Base-by-base conservation (phyloP, 2,113 vertebrate species). In the Meleagris gallopavo region DNA sequence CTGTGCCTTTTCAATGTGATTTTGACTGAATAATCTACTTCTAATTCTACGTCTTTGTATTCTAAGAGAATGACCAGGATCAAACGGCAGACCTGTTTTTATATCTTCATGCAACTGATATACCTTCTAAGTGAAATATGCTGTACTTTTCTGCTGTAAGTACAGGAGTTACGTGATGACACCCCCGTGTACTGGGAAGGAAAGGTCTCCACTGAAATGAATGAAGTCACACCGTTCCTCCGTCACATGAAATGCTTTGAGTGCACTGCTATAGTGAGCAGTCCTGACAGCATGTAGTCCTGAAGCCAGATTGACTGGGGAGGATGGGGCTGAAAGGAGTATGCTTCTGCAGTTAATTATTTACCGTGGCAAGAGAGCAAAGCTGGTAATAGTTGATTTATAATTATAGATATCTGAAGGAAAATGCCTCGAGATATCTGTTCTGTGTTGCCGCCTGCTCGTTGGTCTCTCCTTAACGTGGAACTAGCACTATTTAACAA, bases 311-410 rank as follows among this genome's bases (percentile, higher is more conserved):
- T 92, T 90, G 88, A 90, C 15, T 57, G 61, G 69, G 69, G 76
- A 91, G 73, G 20, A 83, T 75, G 82, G 36, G 69, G 61, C 87
- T 72, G 46, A 85, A 72, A 83, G 38, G 71, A 93, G 55, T 93
- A 45, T 72, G 90, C 76, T 83, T 83, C 65, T 46, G 34, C 91
- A 86, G 93, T 91, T 95, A 93, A 90, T 97, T 89, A 95, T 95
- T 94, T 94, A 86, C 92, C 71, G 57, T 55, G 60, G 76, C 30
- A 79, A 88, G 79, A 88, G 52, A 86, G 66, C 40, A 58, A 70
- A 78, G 45, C 80, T 73, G 83, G 4, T 77, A 48, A 34, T 75
- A 30, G 86, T 96, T 86, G 69, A 46, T 83, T 90, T 95, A 38
- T 74, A 83, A 64, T 90, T 91, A 88, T 66, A 81, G 48, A 19